Percentiles rank a stretch among this genome's conserved stretches.
Evolutionary conservation across 2,113 vertebrate genomes (phyloP).

Genomic region (Oryzias curvinotus): DNA sequence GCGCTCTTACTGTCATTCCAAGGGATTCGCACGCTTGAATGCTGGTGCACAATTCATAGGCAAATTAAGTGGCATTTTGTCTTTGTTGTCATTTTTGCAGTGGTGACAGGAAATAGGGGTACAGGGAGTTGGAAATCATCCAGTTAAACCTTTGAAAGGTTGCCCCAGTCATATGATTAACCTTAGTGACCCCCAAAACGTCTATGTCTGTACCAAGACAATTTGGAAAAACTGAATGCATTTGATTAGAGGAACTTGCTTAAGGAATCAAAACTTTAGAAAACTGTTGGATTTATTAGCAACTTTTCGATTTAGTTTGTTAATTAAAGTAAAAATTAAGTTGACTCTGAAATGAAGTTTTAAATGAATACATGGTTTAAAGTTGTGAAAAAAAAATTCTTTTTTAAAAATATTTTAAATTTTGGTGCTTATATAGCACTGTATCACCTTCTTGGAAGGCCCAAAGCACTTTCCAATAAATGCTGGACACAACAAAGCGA

Average conservation of each 20-base stretch:
- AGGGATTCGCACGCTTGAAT: conserved; percentile 6
- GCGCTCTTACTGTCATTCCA: neutral
- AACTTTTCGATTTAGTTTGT: too few relatives aligned
- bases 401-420: too few relatives aligned
- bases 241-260: neutral
- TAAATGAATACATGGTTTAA: too few relatives aligned
- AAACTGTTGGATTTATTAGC: too few relatives aligned
- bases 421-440: too few relatives aligned
- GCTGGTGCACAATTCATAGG: conserved; percentile 3
- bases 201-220: neutral
- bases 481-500: too few relatives aligned
- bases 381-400: too few relatives aligned
- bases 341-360: too few relatives aligned
- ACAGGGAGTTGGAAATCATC: neutral
- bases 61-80: conserved; percentile 15
- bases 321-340: too few relatives aligned
- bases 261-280: too few relatives aligned
- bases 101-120: conserved; percentile 2
- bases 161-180: neutral
- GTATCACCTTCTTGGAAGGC: too few relatives aligned
- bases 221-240: neutral
- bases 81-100: conserved; percentile 8
- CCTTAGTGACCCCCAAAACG: neutral
- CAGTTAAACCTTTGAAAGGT: neutral
- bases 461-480: too few relatives aligned